These are phyloP conservation scores for Penaeus monodon DNA, from an alignment of 2,888 invertebrate genomes.

Conservation along the genomic window DNA sequence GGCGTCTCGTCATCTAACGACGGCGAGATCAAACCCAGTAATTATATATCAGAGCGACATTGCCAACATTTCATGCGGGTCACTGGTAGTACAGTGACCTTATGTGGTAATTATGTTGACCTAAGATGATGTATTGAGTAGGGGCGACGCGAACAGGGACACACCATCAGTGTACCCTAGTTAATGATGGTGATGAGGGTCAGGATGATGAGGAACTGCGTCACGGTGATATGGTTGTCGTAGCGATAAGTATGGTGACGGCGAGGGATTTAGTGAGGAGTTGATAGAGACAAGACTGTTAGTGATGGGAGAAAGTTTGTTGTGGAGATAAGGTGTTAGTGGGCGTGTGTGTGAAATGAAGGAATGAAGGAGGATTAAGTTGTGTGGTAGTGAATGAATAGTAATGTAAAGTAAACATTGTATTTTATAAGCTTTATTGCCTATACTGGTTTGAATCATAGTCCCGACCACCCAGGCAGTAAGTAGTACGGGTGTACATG, in stretches of 20 bases:
- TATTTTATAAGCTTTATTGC: too few relatives aligned
- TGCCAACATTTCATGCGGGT: background rate
- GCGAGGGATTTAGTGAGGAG: background rate
- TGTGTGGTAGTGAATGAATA: too few relatives aligned
- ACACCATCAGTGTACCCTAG: background rate
- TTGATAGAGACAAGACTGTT: background rate
- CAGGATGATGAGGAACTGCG: background rate
- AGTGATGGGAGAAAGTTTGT: background rate
- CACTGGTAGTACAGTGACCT: background rate
- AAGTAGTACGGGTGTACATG: too few relatives aligned
- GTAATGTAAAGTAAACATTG: too few relatives aligned
- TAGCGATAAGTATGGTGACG: conserved; percentile 17
- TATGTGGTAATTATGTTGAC: too few relatives aligned
- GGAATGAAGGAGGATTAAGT: background rate
- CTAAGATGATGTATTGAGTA: conserved; percentile 8
- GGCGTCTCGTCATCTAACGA: too few relatives aligned
- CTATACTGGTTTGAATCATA: too few relatives aligned
- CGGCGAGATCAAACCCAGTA: too few relatives aligned
- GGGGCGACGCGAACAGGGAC: conserved; percentile 11
- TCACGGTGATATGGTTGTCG: background rate
- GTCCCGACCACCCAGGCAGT: too few relatives aligned
- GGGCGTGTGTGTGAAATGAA: background rate
- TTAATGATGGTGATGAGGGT: conserved; percentile 17
- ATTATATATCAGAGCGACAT: background rate
- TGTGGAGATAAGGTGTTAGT: background rate